Evolutionary conservation across 2,888 invertebrate species (phyloP), one percentile per base, ranked within the genome.

Genomic region (Papilio protenor): DNA sequence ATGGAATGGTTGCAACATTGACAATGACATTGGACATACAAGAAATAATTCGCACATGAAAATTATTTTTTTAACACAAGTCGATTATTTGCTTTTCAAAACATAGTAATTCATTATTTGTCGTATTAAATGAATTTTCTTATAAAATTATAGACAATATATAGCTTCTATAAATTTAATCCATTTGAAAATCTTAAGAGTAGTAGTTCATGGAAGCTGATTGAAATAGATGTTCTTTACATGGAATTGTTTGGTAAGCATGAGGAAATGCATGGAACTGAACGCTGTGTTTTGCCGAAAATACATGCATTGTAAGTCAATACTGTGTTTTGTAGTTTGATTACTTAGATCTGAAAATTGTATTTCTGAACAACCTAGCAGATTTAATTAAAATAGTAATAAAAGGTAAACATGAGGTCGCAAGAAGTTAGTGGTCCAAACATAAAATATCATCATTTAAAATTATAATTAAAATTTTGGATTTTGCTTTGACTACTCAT

Each of bases 231-330:
- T 52, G 52, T 52, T 52, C 18, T 18, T n/a, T 55, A n/a, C 21
- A 55, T 55, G 55, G 55, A n/a, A 55, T n/a, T 55, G 55, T 55
- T 55, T 55, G n/a, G n/a, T 55, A 55, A 55, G n/a, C 55, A 55
- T n/a, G 10, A 6, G 55, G 21, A 55, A 55, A 55, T 55, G 59
- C 59, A 23, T 23, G 59, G 23, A 59, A 59, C 3, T 59, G 59
- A 59, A 1, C 21, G 12, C 8, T 23, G 59, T 59, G 59, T 59
- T 59, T 23, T 23, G 59, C 21, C 59, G 23, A 23, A 55, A 59
- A 59, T 12, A 59, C 59, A 59, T 14, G 23, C 59, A n/a, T 11
- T 55, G n/a, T n/a, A 55, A 55, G 5, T 16, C 52, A 52, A 52
- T 52, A 52, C 16, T 18, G 18, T 49, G 49, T 49, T 49, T 16